Evolutionary conservation across 2,113 vertebrate genomes (phyloP).

Genomic region (Phaethornis superciliosus): DNA sequence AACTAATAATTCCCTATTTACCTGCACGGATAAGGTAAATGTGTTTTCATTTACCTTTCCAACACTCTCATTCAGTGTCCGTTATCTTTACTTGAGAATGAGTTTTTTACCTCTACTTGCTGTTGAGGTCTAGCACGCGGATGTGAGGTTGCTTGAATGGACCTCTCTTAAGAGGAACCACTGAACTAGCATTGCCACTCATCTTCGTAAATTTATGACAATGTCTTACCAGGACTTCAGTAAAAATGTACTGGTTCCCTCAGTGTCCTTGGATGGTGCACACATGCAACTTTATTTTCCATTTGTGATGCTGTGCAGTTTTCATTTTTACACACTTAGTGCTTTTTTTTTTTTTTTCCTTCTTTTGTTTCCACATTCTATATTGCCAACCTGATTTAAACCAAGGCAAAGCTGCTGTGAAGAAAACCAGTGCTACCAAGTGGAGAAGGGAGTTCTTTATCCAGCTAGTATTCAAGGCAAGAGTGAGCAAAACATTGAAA

Average conservation of each 20-base stretch:
- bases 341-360: neutral
- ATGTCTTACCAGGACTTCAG: neutral
- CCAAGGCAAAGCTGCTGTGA: neutral
- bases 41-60: neutral
- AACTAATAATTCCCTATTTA: neutral
- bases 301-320: neutral
- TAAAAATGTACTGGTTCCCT: neutral
- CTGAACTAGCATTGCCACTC: neutral
- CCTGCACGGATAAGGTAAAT: neutral
- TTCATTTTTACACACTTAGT: neutral
- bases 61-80: neutral
- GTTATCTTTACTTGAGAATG: neutral
- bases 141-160: neutral
- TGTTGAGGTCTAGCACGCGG: neutral
- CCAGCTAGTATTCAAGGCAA: neutral
- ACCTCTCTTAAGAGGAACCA: neutral
- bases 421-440: neutral
- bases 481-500: conserved; percentile 13
- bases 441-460: neutral
- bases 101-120: neutral
- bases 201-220: neutral
- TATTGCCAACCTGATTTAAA: neutral
- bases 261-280: neutral
- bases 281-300: neutral
- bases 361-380: neutral